Evolutionary conservation across 2,888 invertebrate species (phyloP).

Genomic region (Andrena marginata): DNA sequence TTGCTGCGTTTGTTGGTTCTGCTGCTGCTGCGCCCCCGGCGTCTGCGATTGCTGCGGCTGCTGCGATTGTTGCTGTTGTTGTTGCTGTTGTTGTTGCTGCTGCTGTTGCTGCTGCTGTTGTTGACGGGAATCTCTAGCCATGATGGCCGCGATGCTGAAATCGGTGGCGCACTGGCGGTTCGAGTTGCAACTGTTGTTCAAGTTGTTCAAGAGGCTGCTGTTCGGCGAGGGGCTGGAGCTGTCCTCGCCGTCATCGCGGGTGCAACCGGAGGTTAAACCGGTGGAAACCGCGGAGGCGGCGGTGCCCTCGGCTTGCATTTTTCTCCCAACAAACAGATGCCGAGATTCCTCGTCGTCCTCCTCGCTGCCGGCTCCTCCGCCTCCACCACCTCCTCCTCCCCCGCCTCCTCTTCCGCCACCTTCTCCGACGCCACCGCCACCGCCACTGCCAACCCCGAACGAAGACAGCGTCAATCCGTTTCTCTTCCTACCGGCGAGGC

Average conservation of each 20-base stretch:
- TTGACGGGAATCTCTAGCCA: constrained; percentile 90
- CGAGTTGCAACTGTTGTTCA: constrained; percentile 84
- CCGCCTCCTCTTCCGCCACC: constrained; percentile 85
- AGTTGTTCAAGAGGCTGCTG: constrained; percentile 80
- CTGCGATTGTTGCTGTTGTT: constrained; percentile 82
- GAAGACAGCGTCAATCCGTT: constrained; percentile 84
- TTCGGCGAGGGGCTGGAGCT: constrained; percentile 87
- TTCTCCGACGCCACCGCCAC: constrained; percentile 84
- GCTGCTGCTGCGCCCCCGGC: constrained; percentile 80
- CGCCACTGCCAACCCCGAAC: constrained; percentile 78
- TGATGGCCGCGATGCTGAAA: constrained; percentile 98
- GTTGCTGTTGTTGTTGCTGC: constrained; percentile 83
- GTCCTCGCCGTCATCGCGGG: constrained; percentile 87
- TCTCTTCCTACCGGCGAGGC: constrained; percentile 84
- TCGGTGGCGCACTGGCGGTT: constrained; percentile 95
- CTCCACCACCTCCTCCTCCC: constrained; percentile 86
- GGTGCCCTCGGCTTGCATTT: constrained; percentile 86
- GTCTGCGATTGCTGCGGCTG: constrained; percentile 84
- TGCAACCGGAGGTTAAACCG: constrained; percentile 81
- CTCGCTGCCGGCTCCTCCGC: constrained; percentile 87
- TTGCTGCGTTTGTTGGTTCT: constrained; percentile 75
- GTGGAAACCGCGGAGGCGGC: constrained; percentile 76
- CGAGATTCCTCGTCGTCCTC: constrained; percentile 88
- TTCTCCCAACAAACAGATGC: constrained; percentile 83
- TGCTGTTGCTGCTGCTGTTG: constrained; percentile 87